These are phyloP conservation scores for Macrotrachela quadricornifera DNA, from an alignment of 1,140 invertebrate genomes.

Conservation along the genomic window DNA sequence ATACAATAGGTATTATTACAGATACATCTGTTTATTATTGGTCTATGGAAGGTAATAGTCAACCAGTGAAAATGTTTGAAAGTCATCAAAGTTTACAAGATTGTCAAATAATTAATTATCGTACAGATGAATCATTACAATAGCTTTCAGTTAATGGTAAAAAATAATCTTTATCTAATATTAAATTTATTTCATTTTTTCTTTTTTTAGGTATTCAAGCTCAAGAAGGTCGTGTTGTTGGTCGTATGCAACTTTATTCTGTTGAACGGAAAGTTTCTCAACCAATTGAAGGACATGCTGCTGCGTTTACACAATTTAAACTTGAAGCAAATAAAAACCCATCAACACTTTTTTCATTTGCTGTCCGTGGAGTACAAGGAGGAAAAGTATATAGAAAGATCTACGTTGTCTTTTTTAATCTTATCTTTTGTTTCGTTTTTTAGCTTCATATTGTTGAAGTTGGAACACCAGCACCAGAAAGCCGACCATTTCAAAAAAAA, in stretches of 20 bases:
- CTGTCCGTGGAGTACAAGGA: conserved; percentile 60
- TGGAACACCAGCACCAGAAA: conserved; percentile 72
- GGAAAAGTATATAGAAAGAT: no score
- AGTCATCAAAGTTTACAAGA: conserved; percentile 79
- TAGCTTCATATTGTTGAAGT: conserved; percentile 98
- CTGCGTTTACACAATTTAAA: conserved; percentile 88
- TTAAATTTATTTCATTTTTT: no score
- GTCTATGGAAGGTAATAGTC: conserved; percentile 94
- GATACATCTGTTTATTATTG: conserved; percentile 91
- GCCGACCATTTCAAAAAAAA: conserved; percentile 92
- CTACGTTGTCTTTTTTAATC: no score
- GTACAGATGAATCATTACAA: conserved; percentile 80
- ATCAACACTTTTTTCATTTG: conserved; percentile 91
- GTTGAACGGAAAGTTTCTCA: conserved; percentile 85
- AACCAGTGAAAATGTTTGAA: conserved; percentile 92
- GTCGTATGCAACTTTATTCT: conserved; percentile 96
- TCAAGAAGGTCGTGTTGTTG: conserved; percentile 68
- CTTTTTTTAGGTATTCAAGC: conserved; percentile 65
- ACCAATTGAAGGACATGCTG: conserved; percentile 95
- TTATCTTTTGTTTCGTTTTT: no score
- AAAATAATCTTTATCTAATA: no score
- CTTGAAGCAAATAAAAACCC: conserved; percentile 77
- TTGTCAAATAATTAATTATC: conserved; percentile 97
- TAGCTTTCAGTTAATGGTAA: no score
- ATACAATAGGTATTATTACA: conserved; percentile 90